phyloP scores from a whole-genome alignment of 2,797 vertebrate genomes.

The Eupleurogrammus muticus region DNA sequence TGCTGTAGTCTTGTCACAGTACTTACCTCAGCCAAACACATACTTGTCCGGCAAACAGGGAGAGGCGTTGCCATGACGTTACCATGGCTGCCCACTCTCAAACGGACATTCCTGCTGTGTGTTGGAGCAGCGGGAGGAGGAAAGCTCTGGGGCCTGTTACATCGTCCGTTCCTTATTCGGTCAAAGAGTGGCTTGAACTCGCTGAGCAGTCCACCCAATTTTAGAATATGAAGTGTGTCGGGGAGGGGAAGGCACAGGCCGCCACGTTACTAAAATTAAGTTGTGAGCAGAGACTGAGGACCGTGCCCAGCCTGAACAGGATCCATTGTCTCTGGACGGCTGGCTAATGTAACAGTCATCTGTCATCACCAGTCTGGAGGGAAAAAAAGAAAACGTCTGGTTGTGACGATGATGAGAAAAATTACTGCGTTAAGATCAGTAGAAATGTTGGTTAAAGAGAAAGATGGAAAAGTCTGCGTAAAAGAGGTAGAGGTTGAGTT shows the following conservation, averaged over 20 bases:
- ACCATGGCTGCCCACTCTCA: conserved; percentile 55
- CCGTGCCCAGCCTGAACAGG: conserved; percentile 48
- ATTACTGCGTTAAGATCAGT: not conserved
- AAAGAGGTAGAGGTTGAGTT: not conserved
- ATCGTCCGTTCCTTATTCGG: conserved; percentile 82
- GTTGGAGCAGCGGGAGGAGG: conserved; percentile 59
- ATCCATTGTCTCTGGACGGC: conserved; percentile 49
- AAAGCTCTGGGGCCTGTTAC: conserved; percentile 46
- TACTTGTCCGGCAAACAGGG: conserved; percentile 43
- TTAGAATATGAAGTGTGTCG: conserved; percentile 73
- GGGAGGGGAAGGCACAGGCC: conserved; percentile 54
- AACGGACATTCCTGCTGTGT: conserved; percentile 72
- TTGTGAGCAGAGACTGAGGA: conserved; percentile 59
- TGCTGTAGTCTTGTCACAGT: not conserved
- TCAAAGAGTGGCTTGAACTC: conserved; percentile 77
- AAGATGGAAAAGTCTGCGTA: not conserved
- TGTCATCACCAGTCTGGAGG: conserved; percentile 4
- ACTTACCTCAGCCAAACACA: conserved; percentile 11
- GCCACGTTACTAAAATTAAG: conserved; percentile 80
- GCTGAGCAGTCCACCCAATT: conserved; percentile 75
- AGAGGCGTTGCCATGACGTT: conserved; percentile 61
- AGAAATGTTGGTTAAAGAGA: not conserved
- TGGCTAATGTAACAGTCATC: conserved; percentile 25
- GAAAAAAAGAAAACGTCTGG: not conserved
- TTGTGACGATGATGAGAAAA: conserved; percentile 5